Evolutionary conservation across 2,888 invertebrate species (phyloP), one percentile per base, ranked within the genome.

Genomic region (Entomobrya multifasciata): DNA sequence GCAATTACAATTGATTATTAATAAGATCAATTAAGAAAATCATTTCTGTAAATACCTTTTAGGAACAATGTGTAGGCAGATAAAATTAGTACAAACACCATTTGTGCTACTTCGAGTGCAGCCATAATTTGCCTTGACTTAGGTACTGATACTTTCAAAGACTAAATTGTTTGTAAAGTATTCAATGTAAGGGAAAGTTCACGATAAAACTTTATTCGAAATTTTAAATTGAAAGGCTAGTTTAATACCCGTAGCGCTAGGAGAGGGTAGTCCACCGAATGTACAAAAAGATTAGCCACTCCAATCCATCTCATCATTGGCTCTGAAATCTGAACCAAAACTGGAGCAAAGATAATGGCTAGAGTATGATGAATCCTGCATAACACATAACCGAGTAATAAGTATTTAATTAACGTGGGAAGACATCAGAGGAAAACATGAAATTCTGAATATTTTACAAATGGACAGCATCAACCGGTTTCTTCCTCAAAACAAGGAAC

Each of bases 111-210:
- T 52, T 83, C 83, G 13, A 83, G 55, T 11, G 17, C 62, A 0
- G 55, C 83, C 83, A 83, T 83, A 5, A 83, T 65, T 10, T 65
- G 83, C 25, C 83, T 62, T n/a, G 83, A 47, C 22, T 77, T 83
- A 30, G 83, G 83, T 4, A 83, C 65, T 10, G 30, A 47, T 11
- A 83, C 41, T 22, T 76, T 30, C 25, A 83, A 20, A 4, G 83
- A 41, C 83, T 83, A 20, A 27, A 60, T n/a, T n/a, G n/a, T n/a
- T n/a, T n/a, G n/a, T n/a, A n/a, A n/a, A n/a, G n/a, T n/a, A n/a
- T n/a, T n/a, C n/a, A n/a, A n/a, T n/a, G n/a, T n/a, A n/a, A n/a
- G n/a, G n/a, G n/a, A n/a, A n/a, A n/a, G n/a, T n/a, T n/a, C n/a
- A n/a, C n/a, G n/a, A n/a, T n/a, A n/a, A n/a, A n/a, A n/a, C n/a